A percentile compares a stretch with the other conserved stretches of the same genome.
These are phyloP conservation scores for Artibeus jamaicensis DNA, from an alignment of 2,797 vertebrate species.

Conservation along the genomic window DNA sequence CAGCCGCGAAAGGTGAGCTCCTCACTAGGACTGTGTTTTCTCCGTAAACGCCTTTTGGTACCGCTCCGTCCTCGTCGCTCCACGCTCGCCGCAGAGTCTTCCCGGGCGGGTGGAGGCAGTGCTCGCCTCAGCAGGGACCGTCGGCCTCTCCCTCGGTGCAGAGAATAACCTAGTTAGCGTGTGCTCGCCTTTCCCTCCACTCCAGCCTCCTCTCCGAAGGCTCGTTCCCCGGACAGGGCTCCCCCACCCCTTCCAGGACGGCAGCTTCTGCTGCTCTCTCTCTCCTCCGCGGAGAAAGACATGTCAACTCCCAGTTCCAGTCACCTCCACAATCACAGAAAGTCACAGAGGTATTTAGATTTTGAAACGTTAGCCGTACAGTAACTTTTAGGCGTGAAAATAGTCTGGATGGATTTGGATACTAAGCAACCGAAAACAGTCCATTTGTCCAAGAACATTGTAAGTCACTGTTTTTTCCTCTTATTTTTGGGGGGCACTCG, in stretches of 20 bases:
- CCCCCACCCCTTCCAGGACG: background rate
- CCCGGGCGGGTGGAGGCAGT: background rate
- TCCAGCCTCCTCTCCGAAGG: background rate
- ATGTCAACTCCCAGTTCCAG: background rate
- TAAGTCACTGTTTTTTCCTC: background rate
- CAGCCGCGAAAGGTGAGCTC: background rate
- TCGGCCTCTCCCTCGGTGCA: background rate
- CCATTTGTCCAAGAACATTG: background rate
- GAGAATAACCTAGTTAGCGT: background rate
- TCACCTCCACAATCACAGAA: background rate
- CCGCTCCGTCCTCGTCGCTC: background rate
- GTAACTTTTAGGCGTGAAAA: constrained; percentile 43
- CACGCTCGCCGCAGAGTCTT: constrained; percentile 60
- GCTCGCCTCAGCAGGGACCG: constrained; percentile 58
- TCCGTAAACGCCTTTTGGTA: constrained; percentile 17
- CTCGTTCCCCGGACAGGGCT: background rate
- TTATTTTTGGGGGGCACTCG: background rate
- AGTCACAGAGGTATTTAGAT: background rate
- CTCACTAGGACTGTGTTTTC: background rate
- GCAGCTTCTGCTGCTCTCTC: background rate
- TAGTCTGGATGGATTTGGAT: background rate
- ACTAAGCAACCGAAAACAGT: background rate
- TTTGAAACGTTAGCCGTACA: background rate
- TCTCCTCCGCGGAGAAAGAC: background rate
- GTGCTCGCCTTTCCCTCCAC: background rate